Base-by-base conservation (phyloP, 1,140 invertebrate species). In the Chrysoperla carnea region DNA sequence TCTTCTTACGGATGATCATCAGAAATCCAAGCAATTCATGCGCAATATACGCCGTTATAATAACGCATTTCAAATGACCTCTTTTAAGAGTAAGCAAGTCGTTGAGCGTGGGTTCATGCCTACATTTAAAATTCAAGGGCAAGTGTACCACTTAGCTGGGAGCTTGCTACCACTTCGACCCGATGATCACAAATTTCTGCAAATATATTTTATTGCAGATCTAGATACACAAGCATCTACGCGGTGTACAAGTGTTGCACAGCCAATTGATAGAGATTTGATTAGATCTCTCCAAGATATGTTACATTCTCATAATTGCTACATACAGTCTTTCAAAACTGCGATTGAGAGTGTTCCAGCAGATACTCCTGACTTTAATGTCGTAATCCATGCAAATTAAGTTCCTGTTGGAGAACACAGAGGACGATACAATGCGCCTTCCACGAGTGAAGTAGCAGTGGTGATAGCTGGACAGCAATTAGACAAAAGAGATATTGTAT, bases 41-140 rank as follows among this genome's bases (percentile, higher is more conserved):
- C 52, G 46, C 11, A 53, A 47, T 31, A 61, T 62, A 35, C 44
- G 58, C 31, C 57, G 55, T 29, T 51, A 51, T 43, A 66, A 65
- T 48, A 49, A 23, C 41, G 55, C 53, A 15, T 65, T 68, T 41
- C 56, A 56, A 45, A 61, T 61, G 51, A 62, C 56, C 9, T 61
- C 59, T 6, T 64, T 63, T 55, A 59, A 59, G 6, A 56, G 52
- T 11, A 51, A 50, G 17, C 41, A 53, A 13, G 40, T 52, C 7
- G 47, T 49, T 50, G 52, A 55, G 47, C 48, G 47, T 6, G 29
- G 42, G 14, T 61, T 53, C 41, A 55, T 57, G 51, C 54, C 56
- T 9, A 61, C 56, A 35, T 64, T 60, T 50, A 60, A 61, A 40
- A 36, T 61, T 4, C 60, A 66, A 54, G 63, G 67, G 4, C 64